phyloP scores from a whole-genome alignment of 2,113 vertebrate species.

The Ochotona curzoniae region DNA sequence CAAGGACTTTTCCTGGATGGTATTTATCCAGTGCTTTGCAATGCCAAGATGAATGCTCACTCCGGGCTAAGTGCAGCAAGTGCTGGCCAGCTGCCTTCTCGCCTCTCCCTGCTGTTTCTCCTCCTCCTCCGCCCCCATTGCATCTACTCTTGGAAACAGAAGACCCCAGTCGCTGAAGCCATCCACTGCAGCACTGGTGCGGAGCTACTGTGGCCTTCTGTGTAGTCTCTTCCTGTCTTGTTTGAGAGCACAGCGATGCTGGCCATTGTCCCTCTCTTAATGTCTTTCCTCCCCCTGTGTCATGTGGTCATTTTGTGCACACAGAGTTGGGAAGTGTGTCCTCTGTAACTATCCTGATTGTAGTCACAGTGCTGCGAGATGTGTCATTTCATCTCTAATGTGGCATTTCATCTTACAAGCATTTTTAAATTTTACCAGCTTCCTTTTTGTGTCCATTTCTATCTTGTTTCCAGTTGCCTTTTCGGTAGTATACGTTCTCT shows the following conservation, averaged over 20 bases:
- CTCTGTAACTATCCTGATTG: background rate
- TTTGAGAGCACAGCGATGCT: background rate
- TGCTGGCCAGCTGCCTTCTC: background rate
- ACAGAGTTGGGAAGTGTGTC: slow-evolving; percentile 16
- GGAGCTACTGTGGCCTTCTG: background rate
- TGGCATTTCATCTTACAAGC: background rate
- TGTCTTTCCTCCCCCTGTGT: background rate
- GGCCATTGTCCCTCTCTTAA: slow-evolving; percentile 3
- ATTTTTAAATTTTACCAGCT: background rate
- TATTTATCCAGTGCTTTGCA: background rate
- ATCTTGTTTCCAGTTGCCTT: slow-evolving; percentile 16
- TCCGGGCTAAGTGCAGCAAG: background rate
- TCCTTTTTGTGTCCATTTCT: background rate
- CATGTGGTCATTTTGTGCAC: background rate
- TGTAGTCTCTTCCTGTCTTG: background rate
- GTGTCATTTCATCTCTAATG: slow-evolving; percentile 18
- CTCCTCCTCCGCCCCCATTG: background rate
- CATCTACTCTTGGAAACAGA: background rate
- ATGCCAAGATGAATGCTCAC: background rate
- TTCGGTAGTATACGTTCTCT: background rate
- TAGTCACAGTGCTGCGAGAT: slow-evolving; percentile 28
- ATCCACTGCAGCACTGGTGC: background rate
- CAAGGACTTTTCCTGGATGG: background rate
- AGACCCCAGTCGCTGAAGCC: background rate
- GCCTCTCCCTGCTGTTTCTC: background rate